Evolutionary conservation across 92 coral and sea anemone genomes (phyloP), one percentile per base, ranked within the genome.

Genomic region (Galaxea fascicularis): DNA sequence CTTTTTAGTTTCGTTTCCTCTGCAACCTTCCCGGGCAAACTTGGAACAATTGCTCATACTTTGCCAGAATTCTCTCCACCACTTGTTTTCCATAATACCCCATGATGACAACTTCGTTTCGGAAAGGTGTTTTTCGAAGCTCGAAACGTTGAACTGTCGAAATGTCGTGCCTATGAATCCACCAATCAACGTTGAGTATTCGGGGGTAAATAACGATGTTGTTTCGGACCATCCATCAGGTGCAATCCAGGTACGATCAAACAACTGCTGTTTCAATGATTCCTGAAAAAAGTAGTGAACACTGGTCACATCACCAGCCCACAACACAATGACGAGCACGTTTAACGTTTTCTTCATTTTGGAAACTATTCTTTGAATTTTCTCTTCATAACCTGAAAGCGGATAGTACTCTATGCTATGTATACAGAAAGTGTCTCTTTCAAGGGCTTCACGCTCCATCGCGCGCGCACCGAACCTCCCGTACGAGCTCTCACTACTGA

Each of bases 191-290:
- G 85, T 86, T 57, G 88, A 52, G 57, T 84, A 92, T 10, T 91
- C 45, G 3, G 62, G 41, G 67, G 80, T 75, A 76, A 87, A 89
- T 24, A 94, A 76, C 44, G 93, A 82, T 1, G 73, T 81, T 24
- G 92, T 89, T 22, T 87, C 90, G 17, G 93, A 89, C 93, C 93
- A 91, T 17, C 95, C 98, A 49, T 94, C 95, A 1, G 95, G 93
- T 31, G 93, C 93, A n/a, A 94, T 77, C 98, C 95, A 94, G 22
- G 98, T 94, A 44, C 85, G 71, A 18, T 85, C 93, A 17, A n/a
- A 30, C 21, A 94, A 30, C 14, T 77, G 72, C 57, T 84, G 89
- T 8, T 39, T 20, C 3, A 63, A 65, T 0, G 88, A 91, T 57
- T 91, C 98, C 29, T 89, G 74, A 60, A 89, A 52, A 20, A 94